A percentile compares a stretch with the other conserved stretches of the same genome.
phyloP scores from a whole-genome alignment of 1,140 invertebrate genomes.

The Hyphantria cunea region DNA sequence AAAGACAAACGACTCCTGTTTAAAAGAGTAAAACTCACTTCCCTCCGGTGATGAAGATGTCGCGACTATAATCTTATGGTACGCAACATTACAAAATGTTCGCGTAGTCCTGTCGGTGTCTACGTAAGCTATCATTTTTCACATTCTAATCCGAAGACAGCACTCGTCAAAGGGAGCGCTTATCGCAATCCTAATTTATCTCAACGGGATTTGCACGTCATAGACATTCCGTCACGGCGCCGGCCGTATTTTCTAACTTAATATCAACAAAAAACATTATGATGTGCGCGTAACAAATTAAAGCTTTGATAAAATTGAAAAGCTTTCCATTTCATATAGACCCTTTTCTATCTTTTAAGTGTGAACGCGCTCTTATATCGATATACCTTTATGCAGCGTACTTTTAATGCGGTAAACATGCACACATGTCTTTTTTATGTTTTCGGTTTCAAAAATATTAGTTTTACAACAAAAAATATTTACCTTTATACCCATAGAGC shows the following conservation, averaged over 20 bases:
- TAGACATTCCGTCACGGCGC: conserved; percentile 38
- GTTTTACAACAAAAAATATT: too few relatives aligned
- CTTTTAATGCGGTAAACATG: too few relatives aligned
- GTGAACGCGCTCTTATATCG: too few relatives aligned
- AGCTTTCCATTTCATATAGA: too few relatives aligned
- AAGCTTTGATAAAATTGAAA: not conserved
- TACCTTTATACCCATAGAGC: too few relatives aligned
- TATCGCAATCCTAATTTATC: conserved; percentile 77
- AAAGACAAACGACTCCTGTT: not conserved
- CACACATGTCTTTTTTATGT: too few relatives aligned
- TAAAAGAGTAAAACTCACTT: not conserved
- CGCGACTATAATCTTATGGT: conserved; percentile 15
- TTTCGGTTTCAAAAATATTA: too few relatives aligned
- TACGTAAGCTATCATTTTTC: conserved; percentile 76
- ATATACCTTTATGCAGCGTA: too few relatives aligned
- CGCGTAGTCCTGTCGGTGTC: conserved; percentile 41
- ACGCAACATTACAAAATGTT: conserved; percentile 50
- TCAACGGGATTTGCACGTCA: conserved; percentile 64
- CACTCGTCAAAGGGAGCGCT: conserved; percentile 77
- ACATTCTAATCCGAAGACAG: conserved; percentile 74
- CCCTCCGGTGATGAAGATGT: conserved; percentile 2
- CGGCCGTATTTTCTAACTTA: conserved; percentile 5
- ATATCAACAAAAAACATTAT: not conserved
- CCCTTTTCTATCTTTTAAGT: too few relatives aligned
- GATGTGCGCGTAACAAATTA: not conserved